Evolutionary conservation across 2,888 invertebrate genomes (phyloP), one percentile per base, ranked within the genome.

Genomic region (Drosophila phalerata): DNA sequence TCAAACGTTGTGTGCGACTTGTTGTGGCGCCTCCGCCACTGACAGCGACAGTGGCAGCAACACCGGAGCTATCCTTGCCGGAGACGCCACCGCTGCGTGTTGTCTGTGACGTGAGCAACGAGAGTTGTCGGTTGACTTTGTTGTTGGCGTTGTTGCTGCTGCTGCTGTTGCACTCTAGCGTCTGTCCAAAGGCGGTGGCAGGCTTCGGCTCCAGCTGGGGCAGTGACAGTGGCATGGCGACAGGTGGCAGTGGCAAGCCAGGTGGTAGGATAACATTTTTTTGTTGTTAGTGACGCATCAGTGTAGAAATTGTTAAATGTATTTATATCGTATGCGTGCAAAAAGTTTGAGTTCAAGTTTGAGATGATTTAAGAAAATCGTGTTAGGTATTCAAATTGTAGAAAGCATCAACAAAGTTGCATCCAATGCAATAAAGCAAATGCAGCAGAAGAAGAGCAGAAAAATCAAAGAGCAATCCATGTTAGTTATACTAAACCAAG

Each of bases 81-180:
- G 93, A 94, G 76, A 93, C 93, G 90, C 91, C 90, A 81, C 92
- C 88, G 80, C 64, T 32, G 70, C 75, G 74, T 68, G 81, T 37
- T 47, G 73, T 42, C n/a, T 94, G 94, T 91, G 94, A 93, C 85
- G 95, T 94, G 81, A 94, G 94, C 91, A 95, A 94, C 74, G 96
- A 95, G 82, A 96, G 93, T 91, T 95, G 95, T 63, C 96, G 94
- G 79, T 94, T 94, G 91, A 95, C 94, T 93, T 94, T 93, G 93
- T 94, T 88, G 83, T 81, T 95, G 86, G 94, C 94, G 86, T 94
- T 77, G 85, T 94, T 77, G 86, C 94, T 73, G 86, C 94, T 66
- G 84, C 82, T 81, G 77, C 69, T 89, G 63, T 89, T 86, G 76
- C 82, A 94, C 92, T 96, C 95, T 90, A 95, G 79, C 77, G 90